Conservation (phyloP, 2,113 vertebrate genomes). For the Riparia riparia region DNA sequence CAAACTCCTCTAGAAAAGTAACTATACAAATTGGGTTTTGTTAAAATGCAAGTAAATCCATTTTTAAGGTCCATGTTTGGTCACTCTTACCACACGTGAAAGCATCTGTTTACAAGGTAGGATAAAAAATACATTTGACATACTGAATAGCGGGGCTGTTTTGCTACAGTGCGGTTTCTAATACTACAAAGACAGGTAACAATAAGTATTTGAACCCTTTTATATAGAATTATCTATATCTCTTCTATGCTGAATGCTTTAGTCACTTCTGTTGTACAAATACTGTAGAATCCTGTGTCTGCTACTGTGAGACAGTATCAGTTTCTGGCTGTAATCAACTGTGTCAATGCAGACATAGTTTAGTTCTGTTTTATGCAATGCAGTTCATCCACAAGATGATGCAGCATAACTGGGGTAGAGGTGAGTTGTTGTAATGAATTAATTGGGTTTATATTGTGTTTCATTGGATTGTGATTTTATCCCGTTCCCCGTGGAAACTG, state of each 20-base stretch:
- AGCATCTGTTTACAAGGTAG: not conserved
- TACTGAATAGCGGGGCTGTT: not conserved
- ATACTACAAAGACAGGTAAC: not conserved
- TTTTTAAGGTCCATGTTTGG: constrained; percentile 11
- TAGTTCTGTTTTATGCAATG: not conserved
- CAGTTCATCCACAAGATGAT: not conserved
- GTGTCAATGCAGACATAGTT: not conserved
- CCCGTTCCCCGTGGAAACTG: no score
- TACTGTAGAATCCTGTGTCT: not conserved
- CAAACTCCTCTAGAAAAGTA: not conserved
- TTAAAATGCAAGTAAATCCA: constrained; percentile 29
- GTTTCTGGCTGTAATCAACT: not conserved
- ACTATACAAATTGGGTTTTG: constrained; percentile 12
- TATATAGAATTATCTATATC: not conserved
- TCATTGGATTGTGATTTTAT: no score
- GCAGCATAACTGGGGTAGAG: not conserved
- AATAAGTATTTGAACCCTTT: not conserved
- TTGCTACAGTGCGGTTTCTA: not conserved
- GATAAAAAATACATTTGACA: not conserved
- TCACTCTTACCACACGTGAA: not conserved
- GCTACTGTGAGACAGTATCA: not conserved
- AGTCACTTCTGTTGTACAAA: not conserved
- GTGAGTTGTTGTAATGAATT: no score
- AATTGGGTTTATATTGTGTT: no score
- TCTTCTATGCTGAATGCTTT: not conserved